Conservation (phyloP, 2,113 vertebrate species). For the Periophthalmus modestus region DNA sequence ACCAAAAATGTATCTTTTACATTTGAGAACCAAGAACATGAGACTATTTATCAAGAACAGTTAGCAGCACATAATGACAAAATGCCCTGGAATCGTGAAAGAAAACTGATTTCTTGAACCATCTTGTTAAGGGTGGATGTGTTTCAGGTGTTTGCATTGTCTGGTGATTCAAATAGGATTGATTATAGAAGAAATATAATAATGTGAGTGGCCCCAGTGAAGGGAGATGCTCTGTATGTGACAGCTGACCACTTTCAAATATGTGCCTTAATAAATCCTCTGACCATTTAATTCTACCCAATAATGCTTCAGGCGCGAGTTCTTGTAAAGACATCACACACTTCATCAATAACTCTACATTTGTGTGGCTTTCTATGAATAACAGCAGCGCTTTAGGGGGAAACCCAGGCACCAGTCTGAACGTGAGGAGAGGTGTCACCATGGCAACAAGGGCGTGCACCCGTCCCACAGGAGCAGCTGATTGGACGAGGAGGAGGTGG, state of each 20-base stretch:
- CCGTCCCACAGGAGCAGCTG: constrained; percentile 52
- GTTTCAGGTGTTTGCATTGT: neutral
- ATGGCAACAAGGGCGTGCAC: constrained; percentile 70
- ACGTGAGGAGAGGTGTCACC: constrained; percentile 52
- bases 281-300: neutral
- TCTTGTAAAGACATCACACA: neutral
- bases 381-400: neutral
- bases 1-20: neutral
- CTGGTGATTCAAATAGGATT: neutral
- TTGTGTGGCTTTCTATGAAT: neutral
- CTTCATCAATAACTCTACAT: neutral
- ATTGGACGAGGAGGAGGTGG: constrained; percentile 57
- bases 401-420: constrained; percentile 24
- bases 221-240: neutral
- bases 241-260: neutral
- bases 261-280: no score
- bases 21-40: neutral
- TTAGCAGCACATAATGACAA: neutral
- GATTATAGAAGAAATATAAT: neutral
- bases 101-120: neutral
- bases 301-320: neutral
- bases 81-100: neutral
- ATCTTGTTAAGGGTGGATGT: neutral
- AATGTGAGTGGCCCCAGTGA: neutral
- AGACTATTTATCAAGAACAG: neutral